Evolutionary conservation across 23 tunicate genomes (phyloP), one percentile per base, ranked within the genome.

Genomic region (Ascidia mentula): DNA sequence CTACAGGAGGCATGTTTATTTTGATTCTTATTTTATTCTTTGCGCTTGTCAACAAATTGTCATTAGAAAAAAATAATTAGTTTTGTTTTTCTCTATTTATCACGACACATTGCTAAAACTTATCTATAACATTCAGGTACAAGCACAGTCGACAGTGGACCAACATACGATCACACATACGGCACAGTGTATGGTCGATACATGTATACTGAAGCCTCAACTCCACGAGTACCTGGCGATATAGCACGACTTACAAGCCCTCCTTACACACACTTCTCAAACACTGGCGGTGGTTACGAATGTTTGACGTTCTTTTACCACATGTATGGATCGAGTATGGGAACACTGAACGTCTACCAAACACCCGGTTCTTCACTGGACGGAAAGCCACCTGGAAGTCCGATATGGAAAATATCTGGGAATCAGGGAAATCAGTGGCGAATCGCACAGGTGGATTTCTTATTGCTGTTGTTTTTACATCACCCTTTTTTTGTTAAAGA

Each of bases 401-500:
- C 96, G 0, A 65, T 90, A 20, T 91, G 87, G 87, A 37, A 39
- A 12, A 46, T 46, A 31, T 45, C 77, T 37, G 98, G 93, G 7
- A 71, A 93, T 80, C 98, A 93, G 80, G 98, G 98, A 60, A 88
- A 93, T 74, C 80, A 86, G n/a, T 93, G 98, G 98, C 94, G 73
- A n/a, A 81, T 88, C 36, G 93, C 98, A 45, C 93, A 88, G 90
- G 98, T 93, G n/a, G 26, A 69, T 40, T 80, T 17, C 3, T 38
- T 39, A 33, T n/a, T n/a, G n/a, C n/a, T n/a, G n/a, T n/a, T n/a
- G n/a, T n/a, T n/a, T n/a, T n/a, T n/a, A n/a, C n/a, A n/a, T n/a
- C n/a, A n/a, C n/a, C n/a, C n/a, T n/a, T n/a, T n/a, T n/a, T n/a
- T n/a, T n/a, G n/a, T n/a, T n/a, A n/a, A n/a, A n/a, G n/a, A n/a